These are phyloP conservation scores for Apodemus speciosus DNA, from an alignment of 2,113 vertebrate genomes.

Conservation along the genomic window DNA sequence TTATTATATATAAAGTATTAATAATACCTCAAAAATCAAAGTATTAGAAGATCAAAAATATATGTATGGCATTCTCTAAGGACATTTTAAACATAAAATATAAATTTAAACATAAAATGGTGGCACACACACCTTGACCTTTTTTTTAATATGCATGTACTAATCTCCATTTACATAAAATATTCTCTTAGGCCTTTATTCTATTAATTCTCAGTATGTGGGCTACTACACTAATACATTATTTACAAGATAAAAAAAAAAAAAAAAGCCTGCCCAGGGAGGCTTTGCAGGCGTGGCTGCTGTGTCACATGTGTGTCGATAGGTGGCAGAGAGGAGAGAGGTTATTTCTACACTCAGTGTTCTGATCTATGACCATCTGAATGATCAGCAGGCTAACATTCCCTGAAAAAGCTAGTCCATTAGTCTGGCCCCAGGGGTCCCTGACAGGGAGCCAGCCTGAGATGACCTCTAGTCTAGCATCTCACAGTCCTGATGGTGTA, in stretches of 20 bases:
- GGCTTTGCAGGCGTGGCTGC: no score
- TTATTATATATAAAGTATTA: not conserved
- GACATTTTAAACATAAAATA: not conserved
- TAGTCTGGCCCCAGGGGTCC: no score
- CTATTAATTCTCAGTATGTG: not conserved
- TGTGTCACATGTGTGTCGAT: no score
- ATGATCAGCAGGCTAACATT: no score
- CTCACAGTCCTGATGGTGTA: no score
- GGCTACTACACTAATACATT: not conserved
- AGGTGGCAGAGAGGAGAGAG: no score
- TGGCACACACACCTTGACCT: not conserved
- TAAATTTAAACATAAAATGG: not conserved
- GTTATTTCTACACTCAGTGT: no score
- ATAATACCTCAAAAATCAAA: constrained; percentile 34
- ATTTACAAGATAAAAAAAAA: constrained; percentile 21
- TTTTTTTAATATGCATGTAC: not conserved
- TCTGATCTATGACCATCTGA: no score
- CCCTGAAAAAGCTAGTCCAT: no score
- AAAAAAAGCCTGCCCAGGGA: no score
- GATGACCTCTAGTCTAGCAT: no score
- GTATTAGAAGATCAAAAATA: constrained; percentile 1
- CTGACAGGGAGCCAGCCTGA: no score
- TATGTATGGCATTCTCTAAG: not conserved
- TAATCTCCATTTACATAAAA: not conserved
- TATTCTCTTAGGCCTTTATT: not conserved